Conservation (phyloP, 2,797 vertebrate genomes). For the Bradypodion pumilum region DNA sequence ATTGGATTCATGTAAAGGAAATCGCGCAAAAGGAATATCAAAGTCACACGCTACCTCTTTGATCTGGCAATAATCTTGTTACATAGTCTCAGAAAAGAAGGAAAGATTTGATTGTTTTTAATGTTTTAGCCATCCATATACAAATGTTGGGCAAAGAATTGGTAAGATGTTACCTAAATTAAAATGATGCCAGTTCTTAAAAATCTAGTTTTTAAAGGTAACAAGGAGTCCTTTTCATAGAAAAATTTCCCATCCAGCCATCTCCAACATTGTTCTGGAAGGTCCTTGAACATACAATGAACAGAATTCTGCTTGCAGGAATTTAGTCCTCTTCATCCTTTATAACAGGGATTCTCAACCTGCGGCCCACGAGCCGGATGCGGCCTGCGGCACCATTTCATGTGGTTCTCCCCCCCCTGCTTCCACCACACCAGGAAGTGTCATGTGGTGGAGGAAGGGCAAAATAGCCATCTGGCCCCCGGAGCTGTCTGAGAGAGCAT, state of each 20-base stretch:
- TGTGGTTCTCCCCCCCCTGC: too few species aligned
- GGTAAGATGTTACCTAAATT: background rate
- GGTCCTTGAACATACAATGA: too few species aligned
- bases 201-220: background rate
- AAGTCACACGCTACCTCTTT: background rate
- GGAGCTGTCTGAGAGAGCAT: too few species aligned
- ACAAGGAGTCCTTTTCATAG: background rate
- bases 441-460: too few species aligned
- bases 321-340: too few species aligned
- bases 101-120: background rate
- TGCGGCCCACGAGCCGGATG: too few species aligned
- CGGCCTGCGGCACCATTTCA: too few species aligned
- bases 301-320: background rate
- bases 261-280: background rate
- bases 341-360: too few species aligned
- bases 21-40: background rate
- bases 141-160: background rate
- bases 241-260: background rate
- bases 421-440: too few species aligned
- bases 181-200: background rate
- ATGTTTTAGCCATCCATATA: too few species aligned
- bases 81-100: background rate
- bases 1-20: background rate
- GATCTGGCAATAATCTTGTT: background rate
- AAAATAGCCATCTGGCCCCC: too few species aligned